Conservation (phyloP, 2,113 vertebrate species). For the Alethe diademata region DNA sequence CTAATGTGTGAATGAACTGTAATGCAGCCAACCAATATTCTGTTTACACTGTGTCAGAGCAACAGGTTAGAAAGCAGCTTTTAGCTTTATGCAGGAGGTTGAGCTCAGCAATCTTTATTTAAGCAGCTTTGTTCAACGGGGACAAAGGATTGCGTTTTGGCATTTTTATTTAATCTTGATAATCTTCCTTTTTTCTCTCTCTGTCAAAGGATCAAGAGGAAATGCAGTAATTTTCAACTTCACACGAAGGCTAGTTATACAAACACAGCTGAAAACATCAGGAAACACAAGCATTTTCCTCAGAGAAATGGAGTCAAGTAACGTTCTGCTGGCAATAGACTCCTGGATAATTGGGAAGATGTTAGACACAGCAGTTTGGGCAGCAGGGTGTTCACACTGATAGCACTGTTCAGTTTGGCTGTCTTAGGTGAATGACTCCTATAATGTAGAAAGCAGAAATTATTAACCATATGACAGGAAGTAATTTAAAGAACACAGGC, state of each 20-base stretch:
- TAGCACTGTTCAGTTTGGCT: neutral
- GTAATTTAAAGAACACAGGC: constrained; percentile 33
- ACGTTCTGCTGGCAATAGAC: constrained; percentile 1
- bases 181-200: neutral
- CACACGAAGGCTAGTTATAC: constrained; percentile 13
- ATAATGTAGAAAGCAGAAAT: constrained; percentile 24
- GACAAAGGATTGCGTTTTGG: neutral
- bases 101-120: neutral
- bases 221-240: constrained; percentile 39
- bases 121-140: neutral
- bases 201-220: constrained; percentile 23
- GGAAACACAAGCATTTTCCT: constrained; percentile 24
- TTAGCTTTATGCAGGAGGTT: neutral
- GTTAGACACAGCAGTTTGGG: neutral
- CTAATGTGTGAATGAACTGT: neutral
- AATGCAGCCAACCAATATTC: neutral
- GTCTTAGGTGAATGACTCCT: neutral
- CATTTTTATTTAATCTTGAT: constrained; percentile 31
- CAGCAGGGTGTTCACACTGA: neutral
- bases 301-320: neutral
- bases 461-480: constrained; percentile 43
- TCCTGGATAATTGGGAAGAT: neutral
- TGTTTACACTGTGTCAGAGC: neutral
- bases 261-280: constrained; percentile 61
- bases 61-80: neutral